Evolutionary conservation across 2,113 vertebrate species (phyloP).

Genomic region (Xiphophorus maculatus): DNA sequence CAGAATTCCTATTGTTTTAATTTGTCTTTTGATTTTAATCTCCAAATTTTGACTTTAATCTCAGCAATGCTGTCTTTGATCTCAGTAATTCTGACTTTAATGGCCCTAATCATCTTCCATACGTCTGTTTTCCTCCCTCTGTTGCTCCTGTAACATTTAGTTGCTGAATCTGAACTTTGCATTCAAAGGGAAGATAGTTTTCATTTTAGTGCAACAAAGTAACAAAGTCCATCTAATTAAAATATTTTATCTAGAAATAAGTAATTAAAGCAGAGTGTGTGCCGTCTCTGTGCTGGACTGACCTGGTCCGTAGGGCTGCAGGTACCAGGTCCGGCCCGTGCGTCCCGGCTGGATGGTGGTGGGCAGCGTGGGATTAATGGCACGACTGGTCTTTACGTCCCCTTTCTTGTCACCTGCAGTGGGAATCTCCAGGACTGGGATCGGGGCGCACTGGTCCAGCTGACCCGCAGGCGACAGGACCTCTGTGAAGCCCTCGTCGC

Average conservation of each 20-base stretch:
- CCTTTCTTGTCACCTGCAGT: slow-evolving; percentile 88
- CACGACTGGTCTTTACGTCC: slow-evolving; percentile 96
- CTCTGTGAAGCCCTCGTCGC: slow-evolving; percentile 96
- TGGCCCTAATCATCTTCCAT: too few species aligned
- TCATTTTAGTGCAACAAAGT: neutral
- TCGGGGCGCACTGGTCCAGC: slow-evolving; percentile 91
- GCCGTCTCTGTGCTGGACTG: slow-evolving; percentile 27
- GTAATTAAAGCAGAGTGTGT: neutral
- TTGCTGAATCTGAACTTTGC: too few species aligned
- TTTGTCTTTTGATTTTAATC: too few species aligned
- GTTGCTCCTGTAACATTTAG: too few species aligned
- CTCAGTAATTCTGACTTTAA: too few species aligned
- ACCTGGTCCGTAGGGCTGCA: slow-evolving; percentile 97
- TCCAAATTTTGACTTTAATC: too few species aligned
- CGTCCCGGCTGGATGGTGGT: slow-evolving; percentile 84
- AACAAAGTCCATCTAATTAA: neutral
- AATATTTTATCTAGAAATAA: neutral
- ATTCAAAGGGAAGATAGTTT: neutral
- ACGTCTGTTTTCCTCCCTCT: too few species aligned
- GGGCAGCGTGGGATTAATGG: slow-evolving; percentile 89
- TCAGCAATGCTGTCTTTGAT: too few species aligned
- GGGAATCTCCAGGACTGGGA: slow-evolving; percentile 92
- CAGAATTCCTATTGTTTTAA: too few species aligned
- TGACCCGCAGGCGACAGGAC: slow-evolving; percentile 87
- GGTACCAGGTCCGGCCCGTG: slow-evolving; percentile 92